Percentiles rank a stretch among this genome's conserved stretches.
phyloP scores from a whole-genome alignment of 2,888 invertebrate genomes.

The Tachina grossa region DNA sequence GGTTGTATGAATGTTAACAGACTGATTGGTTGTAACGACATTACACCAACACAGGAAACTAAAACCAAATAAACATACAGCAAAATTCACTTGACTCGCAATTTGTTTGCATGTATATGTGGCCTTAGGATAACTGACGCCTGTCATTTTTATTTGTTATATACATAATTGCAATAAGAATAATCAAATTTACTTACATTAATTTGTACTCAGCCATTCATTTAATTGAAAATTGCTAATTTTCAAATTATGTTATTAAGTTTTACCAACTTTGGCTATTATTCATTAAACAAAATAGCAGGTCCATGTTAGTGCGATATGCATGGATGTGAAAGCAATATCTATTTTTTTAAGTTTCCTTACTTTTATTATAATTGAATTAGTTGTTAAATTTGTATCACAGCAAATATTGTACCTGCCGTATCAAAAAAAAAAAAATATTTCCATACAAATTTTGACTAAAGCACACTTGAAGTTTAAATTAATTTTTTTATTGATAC shows the following conservation, averaged over 20 bases:
- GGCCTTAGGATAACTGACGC: slow-evolving; percentile 14
- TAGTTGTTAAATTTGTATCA: no score
- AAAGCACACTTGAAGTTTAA: no score
- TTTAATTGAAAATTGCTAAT: slow-evolving; percentile 30
- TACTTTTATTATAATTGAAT: no score
- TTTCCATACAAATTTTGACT: no score
- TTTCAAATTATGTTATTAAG: slow-evolving; percentile 26
- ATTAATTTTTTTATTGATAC: no score
- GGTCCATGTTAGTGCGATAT: no score
- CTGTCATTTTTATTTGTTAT: slow-evolving; percentile 22
- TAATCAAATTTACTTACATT: slow-evolving; percentile 30
- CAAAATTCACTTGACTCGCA: slow-evolving; percentile 23
- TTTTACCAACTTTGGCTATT: background rate
- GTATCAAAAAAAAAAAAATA: no score
- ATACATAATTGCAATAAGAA: slow-evolving; percentile 3
- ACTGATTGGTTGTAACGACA: slow-evolving; percentile 8
- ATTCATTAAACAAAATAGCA: no score
- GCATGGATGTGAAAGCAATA: no score
- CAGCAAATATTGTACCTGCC: no score
- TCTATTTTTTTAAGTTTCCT: no score
- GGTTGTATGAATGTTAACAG: background rate
- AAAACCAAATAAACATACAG: background rate
- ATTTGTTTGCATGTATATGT: background rate
- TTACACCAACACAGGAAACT: background rate
- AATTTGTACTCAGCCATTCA: slow-evolving; percentile 6